A percentile compares a stretch with the other conserved stretches of the same genome.
Conservation (phyloP, 2,888 invertebrate species). For the Copidosoma aretas region DNA sequence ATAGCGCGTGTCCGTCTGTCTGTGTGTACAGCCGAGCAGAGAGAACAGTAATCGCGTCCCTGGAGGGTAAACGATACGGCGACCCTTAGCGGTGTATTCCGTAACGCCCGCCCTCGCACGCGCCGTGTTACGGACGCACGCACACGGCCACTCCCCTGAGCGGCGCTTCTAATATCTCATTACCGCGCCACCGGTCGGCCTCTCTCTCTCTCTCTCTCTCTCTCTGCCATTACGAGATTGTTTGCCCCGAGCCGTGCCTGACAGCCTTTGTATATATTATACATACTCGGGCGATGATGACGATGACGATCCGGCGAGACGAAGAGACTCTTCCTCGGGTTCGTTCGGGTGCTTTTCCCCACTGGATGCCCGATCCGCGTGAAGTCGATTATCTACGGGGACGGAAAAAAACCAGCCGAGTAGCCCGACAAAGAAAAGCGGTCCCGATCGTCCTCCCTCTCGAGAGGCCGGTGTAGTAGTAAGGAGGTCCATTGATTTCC, state of each 20-base stretch:
- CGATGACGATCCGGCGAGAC: not conserved
- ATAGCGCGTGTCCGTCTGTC: no score
- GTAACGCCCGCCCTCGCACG: conserved; percentile 47
- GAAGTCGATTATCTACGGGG: no score
- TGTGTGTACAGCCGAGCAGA: no score
- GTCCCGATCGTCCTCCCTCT: not conserved
- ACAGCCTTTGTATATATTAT: conserved; percentile 23
- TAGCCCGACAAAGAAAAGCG: no score
- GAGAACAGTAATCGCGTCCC: conserved; percentile 57
- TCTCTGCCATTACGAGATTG: conserved; percentile 62
- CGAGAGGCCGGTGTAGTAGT: conserved; percentile 36
- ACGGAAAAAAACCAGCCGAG: no score
- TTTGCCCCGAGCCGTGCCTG: conserved; percentile 53
- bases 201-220: not conserved
- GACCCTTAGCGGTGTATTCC: conserved; percentile 53
- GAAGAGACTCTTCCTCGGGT: no score
- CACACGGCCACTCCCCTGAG: conserved; percentile 58
- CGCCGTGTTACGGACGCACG: conserved; percentile 2
- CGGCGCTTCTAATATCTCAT: conserved; percentile 62
- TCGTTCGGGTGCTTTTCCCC: no score
- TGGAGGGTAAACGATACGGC: conserved; percentile 60
- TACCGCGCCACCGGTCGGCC: conserved; percentile 60
- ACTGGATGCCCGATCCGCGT: no score
- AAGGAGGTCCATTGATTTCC: conserved; percentile 61
- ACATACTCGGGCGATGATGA: conserved; percentile 10